Percentiles rank a stretch among this genome's conserved stretches.
These are phyloP conservation scores for Aphis gossypii DNA, from an alignment of 1,140 invertebrate species.

Conservation along the genomic window DNA sequence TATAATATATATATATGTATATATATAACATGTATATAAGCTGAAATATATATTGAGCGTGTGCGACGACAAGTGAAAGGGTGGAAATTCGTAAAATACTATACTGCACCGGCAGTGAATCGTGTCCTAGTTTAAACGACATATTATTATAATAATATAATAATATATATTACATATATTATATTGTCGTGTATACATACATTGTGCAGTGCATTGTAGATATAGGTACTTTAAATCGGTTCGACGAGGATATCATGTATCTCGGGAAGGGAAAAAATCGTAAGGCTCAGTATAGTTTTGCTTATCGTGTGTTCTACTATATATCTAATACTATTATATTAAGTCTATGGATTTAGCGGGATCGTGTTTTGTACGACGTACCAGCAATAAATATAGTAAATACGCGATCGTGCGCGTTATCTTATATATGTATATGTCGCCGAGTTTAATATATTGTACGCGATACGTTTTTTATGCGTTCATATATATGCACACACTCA, in stretches of 20 bases:
- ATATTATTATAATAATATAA: neutral
- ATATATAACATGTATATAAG: neutral
- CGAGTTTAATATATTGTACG: neutral
- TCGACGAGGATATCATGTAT: neutral
- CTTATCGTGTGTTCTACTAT: neutral
- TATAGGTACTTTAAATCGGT: neutral
- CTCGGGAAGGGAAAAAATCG: neutral
- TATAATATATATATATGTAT: neutral
- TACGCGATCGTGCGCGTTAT: neutral
- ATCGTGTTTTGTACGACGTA: neutral
- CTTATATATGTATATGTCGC: neutral
- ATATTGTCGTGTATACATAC: neutral
- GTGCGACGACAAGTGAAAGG: neutral
- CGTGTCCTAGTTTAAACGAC: conserved; percentile 26
- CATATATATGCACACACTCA: neutral
- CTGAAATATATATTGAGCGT: neutral
- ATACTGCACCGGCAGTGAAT: neutral
- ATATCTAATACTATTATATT: neutral
- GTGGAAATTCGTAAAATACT: neutral
- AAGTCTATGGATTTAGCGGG: neutral
- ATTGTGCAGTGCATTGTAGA: too few species aligned
- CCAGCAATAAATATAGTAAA: too few species aligned
- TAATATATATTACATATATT: neutral
- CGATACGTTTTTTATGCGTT: neutral
- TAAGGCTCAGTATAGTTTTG: neutral